phyloP scores from a whole-genome alignment of 2,113 vertebrate genomes.

The Mixornis gularis region DNA sequence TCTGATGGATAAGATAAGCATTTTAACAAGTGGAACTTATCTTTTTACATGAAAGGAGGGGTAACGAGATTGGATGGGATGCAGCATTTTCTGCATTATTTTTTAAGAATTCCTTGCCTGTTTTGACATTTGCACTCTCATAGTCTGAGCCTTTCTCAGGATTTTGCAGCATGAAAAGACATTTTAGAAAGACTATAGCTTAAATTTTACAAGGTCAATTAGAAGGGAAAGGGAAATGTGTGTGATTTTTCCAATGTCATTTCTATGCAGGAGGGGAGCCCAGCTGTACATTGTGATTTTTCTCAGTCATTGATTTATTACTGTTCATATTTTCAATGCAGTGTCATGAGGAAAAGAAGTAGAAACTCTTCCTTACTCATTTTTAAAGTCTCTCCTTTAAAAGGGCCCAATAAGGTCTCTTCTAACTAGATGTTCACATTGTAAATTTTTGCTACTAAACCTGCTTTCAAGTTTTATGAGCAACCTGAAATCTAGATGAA shows the following conservation, averaged over 20 bases:
- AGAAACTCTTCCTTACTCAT: background rate
- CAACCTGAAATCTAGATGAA: constrained; percentile 28
- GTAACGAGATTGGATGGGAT: background rate
- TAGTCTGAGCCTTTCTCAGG: background rate
- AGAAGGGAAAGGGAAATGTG: constrained; percentile 4
- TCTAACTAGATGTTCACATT: constrained; percentile 1
- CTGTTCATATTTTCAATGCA: background rate
- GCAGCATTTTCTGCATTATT: background rate
- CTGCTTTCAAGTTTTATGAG: constrained; percentile 6
- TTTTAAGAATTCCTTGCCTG: background rate
- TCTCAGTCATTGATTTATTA: constrained; percentile 4
- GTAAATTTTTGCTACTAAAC: constrained; percentile 37
- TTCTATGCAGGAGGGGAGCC: background rate
- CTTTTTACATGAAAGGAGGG: background rate
- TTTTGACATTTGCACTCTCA: background rate
- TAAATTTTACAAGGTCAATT: background rate
- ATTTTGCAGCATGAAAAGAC: background rate
- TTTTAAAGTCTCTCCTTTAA: background rate
- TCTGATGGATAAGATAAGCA: background rate
- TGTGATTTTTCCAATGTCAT: background rate
- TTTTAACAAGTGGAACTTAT: background rate
- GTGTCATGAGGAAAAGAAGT: background rate
- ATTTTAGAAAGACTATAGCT: background rate
- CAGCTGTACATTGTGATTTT: background rate
- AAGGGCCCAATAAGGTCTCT: background rate